These are phyloP conservation scores for Camarhynchus parvulus DNA, from an alignment of 2,113 vertebrate species.

Conservation along the genomic window DNA sequence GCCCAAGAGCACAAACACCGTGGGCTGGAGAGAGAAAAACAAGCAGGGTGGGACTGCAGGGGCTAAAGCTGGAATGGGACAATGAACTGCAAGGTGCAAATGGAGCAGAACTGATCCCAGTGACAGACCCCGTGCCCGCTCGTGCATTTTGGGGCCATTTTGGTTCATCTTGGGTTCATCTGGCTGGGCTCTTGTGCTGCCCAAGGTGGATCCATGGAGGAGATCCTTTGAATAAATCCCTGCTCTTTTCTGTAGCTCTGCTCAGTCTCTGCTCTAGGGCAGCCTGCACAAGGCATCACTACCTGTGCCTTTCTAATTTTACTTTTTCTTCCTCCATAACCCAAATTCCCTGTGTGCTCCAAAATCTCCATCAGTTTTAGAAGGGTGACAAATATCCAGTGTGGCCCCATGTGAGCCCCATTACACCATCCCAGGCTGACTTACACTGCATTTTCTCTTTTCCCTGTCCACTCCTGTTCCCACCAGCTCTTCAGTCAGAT, in stretches of 20 bases:
- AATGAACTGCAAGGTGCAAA: not conserved
- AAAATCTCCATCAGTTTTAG: rapidly evolving
- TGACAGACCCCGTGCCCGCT: not conserved
- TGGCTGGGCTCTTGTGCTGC: not conserved
- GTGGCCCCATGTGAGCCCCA: not conserved
- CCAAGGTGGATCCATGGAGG: not conserved
- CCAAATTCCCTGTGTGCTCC: rapidly evolving
- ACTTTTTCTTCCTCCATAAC: not conserved
- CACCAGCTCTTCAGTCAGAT: not conserved
- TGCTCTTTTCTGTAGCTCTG: not conserved
- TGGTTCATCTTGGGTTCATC: not conserved
- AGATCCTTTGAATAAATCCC: not conserved
- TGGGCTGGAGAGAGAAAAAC: too few species aligned
- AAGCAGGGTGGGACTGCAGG: too few species aligned
- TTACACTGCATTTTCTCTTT: not conserved
- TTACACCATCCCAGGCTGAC: not conserved
- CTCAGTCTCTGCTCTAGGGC: rapidly evolving
- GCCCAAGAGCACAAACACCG: too few species aligned
- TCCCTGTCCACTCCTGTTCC: not conserved
- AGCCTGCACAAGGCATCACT: not conserved
- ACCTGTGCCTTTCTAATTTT: not conserved
- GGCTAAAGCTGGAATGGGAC: too few species aligned
- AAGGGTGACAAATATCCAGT: rapidly evolving
- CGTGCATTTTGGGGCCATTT: not conserved
- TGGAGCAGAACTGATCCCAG: not conserved